phyloP scores from a whole-genome alignment of 2,113 vertebrate genomes.

The Scytalopus superciliaris region DNA sequence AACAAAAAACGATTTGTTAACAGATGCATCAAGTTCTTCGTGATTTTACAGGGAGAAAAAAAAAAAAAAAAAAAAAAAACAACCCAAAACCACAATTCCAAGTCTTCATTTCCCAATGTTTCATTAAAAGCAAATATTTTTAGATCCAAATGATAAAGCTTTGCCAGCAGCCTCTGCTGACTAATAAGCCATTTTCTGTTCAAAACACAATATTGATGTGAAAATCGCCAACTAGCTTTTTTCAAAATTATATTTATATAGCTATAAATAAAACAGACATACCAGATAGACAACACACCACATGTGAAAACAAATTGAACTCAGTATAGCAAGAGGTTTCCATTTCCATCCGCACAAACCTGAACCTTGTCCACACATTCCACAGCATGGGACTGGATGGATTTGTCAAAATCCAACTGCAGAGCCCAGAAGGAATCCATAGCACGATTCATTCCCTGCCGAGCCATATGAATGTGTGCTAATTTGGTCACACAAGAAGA shows the following conservation, averaged over 20 bases:
- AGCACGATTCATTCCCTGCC: not conserved
- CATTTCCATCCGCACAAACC: constrained; percentile 48
- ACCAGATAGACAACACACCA: constrained; percentile 45
- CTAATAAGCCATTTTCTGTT: constrained; percentile 38
- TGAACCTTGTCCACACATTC: constrained; percentile 48
- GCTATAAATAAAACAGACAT: constrained; percentile 62
- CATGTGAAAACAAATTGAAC: constrained; percentile 60
- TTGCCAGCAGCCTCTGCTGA: constrained; percentile 45
- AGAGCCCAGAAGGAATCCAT: not conserved
- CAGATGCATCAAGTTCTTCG: constrained; percentile 32
- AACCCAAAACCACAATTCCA: not conserved
- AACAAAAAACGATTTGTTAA: constrained; percentile 29
- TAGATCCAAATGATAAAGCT: constrained; percentile 32
- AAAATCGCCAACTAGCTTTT: constrained; percentile 3
- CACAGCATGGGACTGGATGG: constrained; percentile 11
- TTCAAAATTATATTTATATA: constrained; percentile 15
- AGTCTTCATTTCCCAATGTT: constrained; percentile 23
- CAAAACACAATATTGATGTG: constrained; percentile 54
- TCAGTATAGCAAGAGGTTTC: constrained; percentile 15
- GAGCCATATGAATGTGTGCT: not conserved
- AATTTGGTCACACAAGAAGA: constrained; percentile 16
- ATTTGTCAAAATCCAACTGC: constrained; percentile 49
- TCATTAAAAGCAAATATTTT: constrained; percentile 58
- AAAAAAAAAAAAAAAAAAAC: too few relatives aligned
- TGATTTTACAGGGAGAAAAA: not conserved